phyloP scores from a whole-genome alignment of 2,888 invertebrate species.

The Xiphydria camelus region DNA sequence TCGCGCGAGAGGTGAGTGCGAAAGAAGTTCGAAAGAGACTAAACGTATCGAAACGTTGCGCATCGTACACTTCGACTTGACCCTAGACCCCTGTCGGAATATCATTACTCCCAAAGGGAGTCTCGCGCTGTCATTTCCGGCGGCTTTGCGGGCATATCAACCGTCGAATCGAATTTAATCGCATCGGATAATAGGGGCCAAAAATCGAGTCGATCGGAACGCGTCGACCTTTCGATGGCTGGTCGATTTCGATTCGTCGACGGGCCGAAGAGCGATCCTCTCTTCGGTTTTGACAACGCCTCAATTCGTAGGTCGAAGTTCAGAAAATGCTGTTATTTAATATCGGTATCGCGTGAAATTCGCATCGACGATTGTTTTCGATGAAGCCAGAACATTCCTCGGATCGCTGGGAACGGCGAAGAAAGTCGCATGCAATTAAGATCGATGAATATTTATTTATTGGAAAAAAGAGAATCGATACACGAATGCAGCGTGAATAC shows the following conservation, averaged over 20 bases:
- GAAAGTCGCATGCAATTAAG: neutral
- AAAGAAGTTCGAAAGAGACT: slow-evolving; percentile 1
- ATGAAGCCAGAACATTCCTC: no score
- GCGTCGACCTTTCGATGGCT: no score
- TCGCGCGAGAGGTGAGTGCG: neutral
- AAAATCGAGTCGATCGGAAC: no score
- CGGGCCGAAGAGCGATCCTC: no score
- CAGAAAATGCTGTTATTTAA: no score
- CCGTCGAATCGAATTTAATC: no score
- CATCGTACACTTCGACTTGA: slow-evolving; percentile 36
- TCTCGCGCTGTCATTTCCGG: slow-evolving; percentile 52
- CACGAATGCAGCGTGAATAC: slow-evolving; percentile 14
- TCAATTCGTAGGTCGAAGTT: no score
- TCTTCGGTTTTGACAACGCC: no score
- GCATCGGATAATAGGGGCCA: no score
- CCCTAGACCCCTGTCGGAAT: slow-evolving; percentile 43
- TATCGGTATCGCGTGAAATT: neutral
- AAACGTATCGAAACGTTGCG: slow-evolving; percentile 13
- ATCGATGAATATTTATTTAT: slow-evolving; percentile 2
- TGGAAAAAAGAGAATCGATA: neutral
- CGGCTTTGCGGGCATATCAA: no score
- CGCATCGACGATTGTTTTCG: neutral
- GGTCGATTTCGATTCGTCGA: no score
- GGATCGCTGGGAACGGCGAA: neutral
- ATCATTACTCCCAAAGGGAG: slow-evolving; percentile 35